Conservation (phyloP, 2,797 vertebrate species). For the Pseudopleuronectes americanus region DNA sequence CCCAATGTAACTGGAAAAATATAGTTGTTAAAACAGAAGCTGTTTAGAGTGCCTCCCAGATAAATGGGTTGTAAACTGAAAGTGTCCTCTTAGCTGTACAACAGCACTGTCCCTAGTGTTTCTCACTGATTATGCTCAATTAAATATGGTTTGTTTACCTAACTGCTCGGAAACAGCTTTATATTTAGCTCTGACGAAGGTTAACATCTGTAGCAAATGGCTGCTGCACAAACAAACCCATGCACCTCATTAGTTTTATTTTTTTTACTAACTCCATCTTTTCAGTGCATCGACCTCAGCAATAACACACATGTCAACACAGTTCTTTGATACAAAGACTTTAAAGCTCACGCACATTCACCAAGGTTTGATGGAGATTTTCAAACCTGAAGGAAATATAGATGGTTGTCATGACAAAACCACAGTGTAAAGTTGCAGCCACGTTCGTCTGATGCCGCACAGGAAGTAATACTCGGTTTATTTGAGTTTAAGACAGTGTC, state of each 20-base stretch:
- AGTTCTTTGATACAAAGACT: neutral
- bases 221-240: slow-evolving; percentile 13
- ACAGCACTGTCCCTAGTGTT: neutral
- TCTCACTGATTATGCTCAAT: slow-evolving; percentile 7
- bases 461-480: too few species aligned
- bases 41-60: too few species aligned
- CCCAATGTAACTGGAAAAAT: too few species aligned
- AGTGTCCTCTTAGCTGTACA: neutral
- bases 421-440: neutral
- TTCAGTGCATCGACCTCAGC: neutral
- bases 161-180: slow-evolving; percentile 15
- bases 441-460: too few species aligned
- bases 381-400: neutral
- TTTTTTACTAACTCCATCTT: neutral
- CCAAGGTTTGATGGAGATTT: neutral
- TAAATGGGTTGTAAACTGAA: neutral
- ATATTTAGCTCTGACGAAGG: slow-evolving; percentile 9
- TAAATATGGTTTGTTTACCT: slow-evolving; percentile 19
- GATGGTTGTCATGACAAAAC: neutral
- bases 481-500: too few species aligned
- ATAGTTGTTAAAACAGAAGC: too few species aligned
- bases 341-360: neutral
- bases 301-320: neutral
- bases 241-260: slow-evolving; percentile 18
- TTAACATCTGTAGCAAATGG: neutral